Base-by-base conservation (phyloP, 2,888 invertebrate genomes). In the Cabera pusaria region DNA sequence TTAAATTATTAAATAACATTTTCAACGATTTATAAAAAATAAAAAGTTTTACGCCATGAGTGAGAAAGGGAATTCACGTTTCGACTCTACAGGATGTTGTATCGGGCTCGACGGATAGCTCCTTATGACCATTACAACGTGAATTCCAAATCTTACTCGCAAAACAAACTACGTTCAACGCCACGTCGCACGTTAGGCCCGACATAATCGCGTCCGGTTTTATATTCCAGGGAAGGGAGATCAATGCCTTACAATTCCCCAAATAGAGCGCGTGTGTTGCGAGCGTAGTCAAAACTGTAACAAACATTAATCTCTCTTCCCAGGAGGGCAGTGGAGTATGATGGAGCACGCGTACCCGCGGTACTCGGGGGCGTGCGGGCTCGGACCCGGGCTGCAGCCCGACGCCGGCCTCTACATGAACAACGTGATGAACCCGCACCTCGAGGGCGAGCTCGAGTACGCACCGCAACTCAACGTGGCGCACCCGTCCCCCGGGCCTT, bases 301-400 rank as follows among this genome's bases (percentile, higher is more conserved):
- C 74, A 73, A 75, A 72, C 86, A 81, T 91, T 91, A 89, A 86
- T 87, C 88, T 89, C 87, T 88, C 87, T 89, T 92, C 92, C 92
- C 93, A 95, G 95, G 94, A 91, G 93, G 94, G 89, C 95, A 94
- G 90, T 95, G 95, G 95, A 93, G 93, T 85, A 93, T 95, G 90
- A 92, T 95, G 92, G 95, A 95, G 90, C 93, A 94, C 84, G 92
- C 93, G 73, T 94, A 94, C 85, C 91, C 94, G 75, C 93, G 94
- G 77, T 94, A 93, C 89, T 90, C 92, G 75, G 90, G 90, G 77
- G 85, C 93, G 67, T 91, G 93, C 72, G 64, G 64, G 25, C 25
- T 32, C 34, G 81, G 84, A 9, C 44, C 32, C 9, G 36, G 17
- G 31, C 19, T 92, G 71, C 84, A 91, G 75, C 86, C 90, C 57